Evolutionary conservation across 2,113 vertebrate species (phyloP), one percentile per base, ranked within the genome.

Genomic region (Festucalex cinctus): DNA sequence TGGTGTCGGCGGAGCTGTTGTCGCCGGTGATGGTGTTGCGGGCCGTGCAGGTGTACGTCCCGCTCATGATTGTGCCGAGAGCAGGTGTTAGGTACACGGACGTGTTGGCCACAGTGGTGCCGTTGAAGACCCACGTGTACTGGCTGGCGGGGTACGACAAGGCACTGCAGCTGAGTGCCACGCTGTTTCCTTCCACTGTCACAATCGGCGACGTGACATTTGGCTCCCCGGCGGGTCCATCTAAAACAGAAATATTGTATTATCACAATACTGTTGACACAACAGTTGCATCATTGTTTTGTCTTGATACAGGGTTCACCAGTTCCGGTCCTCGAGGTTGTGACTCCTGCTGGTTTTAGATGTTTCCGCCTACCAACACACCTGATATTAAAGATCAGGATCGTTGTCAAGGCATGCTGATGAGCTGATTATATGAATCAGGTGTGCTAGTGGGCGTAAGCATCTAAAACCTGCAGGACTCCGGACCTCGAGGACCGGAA

Each of bases 111-210:
- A 82, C 70, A 1, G 35, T 0, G 36, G 17, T 22, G 7, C 3
- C 57, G 24, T 81, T 57, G 66, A 83, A 81, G 59, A 67, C 71
- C 89, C 89, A 89, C 0, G 6, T 37, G 70, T 77, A 89, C 22
- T 0, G 26, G 49, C 82, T 83, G 10, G 48, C 57, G 9, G 87
- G 89, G 32, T 68, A 13, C 4, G 89, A 90, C 19, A 14, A 6
- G 20, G 85, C 85, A 0, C 32, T 0, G 63, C 88, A 90, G 35
- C 0, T 66, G 44, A 90, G 57, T 6, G 35, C 83, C 41, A 80
- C 24, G 1, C 0, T 73, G 24, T 58, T 1, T 69, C 76, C 82
- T 9, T 58, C 8, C 20, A 19, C 26, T 5, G 9, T 77, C 9
- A 48, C 1, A 0, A 16, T 22, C 24, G 77, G 82, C 16, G 79